phyloP scores from a whole-genome alignment of 2,888 invertebrate genomes.

The Epistrophe grossulariae region DNA sequence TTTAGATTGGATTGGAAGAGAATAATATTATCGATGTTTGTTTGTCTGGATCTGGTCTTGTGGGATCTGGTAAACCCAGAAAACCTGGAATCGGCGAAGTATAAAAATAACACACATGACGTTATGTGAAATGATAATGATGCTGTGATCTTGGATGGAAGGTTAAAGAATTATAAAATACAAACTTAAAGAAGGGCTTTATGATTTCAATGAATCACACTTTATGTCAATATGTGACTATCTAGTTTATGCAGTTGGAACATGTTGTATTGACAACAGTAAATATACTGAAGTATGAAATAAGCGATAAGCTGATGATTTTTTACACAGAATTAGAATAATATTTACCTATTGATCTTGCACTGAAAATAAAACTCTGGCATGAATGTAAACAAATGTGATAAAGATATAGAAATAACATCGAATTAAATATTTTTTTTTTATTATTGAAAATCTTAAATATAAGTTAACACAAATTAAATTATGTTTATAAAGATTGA shows the following conservation, averaged over 20 bases:
- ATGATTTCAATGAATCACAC: background rate
- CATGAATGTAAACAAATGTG: too few species aligned
- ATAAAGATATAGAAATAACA: too few species aligned
- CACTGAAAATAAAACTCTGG: too few species aligned
- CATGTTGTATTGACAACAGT: background rate
- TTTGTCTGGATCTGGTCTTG: slow-evolving; percentile 17
- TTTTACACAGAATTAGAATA: too few species aligned
- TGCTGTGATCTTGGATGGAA: background rate
- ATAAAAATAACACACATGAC: slow-evolving; percentile 16
- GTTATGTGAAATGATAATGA: background rate
- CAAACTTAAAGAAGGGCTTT: background rate
- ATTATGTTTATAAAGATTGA: too few species aligned
- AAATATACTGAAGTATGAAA: too few species aligned
- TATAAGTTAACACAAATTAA: too few species aligned
- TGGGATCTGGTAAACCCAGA: slow-evolving; percentile 35
- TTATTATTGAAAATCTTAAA: too few species aligned
- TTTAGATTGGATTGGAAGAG: slow-evolving; percentile 6
- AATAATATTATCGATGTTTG: background rate
- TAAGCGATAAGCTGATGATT: too few species aligned
- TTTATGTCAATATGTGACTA: too few species aligned
- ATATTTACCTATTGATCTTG: too few species aligned
- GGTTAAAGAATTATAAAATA: background rate
- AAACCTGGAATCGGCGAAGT: slow-evolving; percentile 1
- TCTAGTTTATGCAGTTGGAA: background rate
- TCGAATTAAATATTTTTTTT: too few species aligned